Evolutionary conservation across 2,888 invertebrate species (phyloP).

Genomic region (Ochropleura plecta): DNA sequence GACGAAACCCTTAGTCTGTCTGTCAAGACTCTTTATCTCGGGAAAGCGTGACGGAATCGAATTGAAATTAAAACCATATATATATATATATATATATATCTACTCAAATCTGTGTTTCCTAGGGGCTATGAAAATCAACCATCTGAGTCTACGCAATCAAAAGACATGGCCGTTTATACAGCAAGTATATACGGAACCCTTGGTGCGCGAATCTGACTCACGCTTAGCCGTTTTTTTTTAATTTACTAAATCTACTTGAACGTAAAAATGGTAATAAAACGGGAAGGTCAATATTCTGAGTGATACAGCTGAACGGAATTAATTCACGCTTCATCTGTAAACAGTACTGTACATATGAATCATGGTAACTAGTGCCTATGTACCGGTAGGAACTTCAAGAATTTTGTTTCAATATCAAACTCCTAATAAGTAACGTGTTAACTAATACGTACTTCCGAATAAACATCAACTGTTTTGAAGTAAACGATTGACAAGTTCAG

Average conservation of each 20-base stretch:
- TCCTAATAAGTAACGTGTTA: slow-evolving; percentile 52
- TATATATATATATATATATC: no score
- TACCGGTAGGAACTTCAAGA: slow-evolving; percentile 47
- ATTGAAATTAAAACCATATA: no score
- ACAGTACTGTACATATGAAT: slow-evolving; percentile 61
- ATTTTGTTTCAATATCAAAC: slow-evolving; percentile 62
- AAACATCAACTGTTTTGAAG: slow-evolving; percentile 33
- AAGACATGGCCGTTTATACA: no score
- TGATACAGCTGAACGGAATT: slow-evolving; percentile 74
- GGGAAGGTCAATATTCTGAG: slow-evolving; percentile 79
- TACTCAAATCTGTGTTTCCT: no score
- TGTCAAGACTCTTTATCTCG: no score
- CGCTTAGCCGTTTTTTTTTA: slow-evolving; percentile 56
- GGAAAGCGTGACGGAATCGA: no score
- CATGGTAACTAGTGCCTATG: slow-evolving; percentile 55
- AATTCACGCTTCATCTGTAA: slow-evolving; percentile 72
- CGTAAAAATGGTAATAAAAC: slow-evolving; percentile 78
- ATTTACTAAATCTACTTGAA: slow-evolving; percentile 64
- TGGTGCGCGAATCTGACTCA: no score
- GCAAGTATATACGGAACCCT: no score
- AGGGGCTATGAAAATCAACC: no score
- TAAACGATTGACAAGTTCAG: not conserved
- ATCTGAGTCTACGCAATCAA: no score
- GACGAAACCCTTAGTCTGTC: no score
- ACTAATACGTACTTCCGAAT: slow-evolving; percentile 61